phyloP scores from a whole-genome alignment of 53 echinoderm and acorn worm genomes.

The Zoroaster sp. region DNA sequence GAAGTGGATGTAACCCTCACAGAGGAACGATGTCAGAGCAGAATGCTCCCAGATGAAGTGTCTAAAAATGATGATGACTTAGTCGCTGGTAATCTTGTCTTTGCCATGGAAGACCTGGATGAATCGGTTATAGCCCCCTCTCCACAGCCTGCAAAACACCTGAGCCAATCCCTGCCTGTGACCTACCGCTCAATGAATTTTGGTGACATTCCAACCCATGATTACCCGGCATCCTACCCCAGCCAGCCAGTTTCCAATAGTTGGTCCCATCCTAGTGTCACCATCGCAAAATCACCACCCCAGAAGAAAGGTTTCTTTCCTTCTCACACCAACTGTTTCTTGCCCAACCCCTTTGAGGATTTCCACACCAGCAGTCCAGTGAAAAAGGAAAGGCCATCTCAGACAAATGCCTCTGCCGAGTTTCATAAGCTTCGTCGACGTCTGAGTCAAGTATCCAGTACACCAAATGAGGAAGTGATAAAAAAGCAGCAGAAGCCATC shows the following conservation, averaged over 20 bases:
- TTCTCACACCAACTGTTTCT: slow-evolving; percentile 7
- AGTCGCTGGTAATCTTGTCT: slow-evolving; percentile 3
- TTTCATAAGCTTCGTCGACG: slow-evolving; percentile 25
- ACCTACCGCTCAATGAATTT: not conserved
- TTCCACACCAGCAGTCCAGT: slow-evolving; percentile 22
- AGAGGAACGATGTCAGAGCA: slow-evolving; percentile 18
- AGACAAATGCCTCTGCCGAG: not conserved
- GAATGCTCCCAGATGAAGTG: not conserved
- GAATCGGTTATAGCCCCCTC: not conserved
- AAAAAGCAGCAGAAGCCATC: not conserved
- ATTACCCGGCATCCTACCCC: slow-evolving; percentile 33
- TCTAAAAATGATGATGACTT: slow-evolving; percentile 19
- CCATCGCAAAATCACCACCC: slow-evolving; percentile 30
- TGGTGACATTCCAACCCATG: slow-evolving; percentile 3
- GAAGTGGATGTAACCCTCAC: slow-evolving; percentile 51
- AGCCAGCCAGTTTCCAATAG: slow-evolving; percentile 14
- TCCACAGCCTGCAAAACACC: not conserved
- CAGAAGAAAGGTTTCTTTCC: slow-evolving; percentile 40
- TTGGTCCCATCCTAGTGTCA: slow-evolving; percentile 39
- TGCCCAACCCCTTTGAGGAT: slow-evolving; percentile 30
- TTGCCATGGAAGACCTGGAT: slow-evolving; percentile 31
- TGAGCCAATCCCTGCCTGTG: slow-evolving; percentile 29
- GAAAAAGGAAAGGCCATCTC: not conserved
- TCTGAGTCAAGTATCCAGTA: slow-evolving; percentile 29
- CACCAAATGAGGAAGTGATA: not conserved